Conservation (phyloP, 2,797 vertebrate genomes). For the Hybognathus amarus region DNA sequence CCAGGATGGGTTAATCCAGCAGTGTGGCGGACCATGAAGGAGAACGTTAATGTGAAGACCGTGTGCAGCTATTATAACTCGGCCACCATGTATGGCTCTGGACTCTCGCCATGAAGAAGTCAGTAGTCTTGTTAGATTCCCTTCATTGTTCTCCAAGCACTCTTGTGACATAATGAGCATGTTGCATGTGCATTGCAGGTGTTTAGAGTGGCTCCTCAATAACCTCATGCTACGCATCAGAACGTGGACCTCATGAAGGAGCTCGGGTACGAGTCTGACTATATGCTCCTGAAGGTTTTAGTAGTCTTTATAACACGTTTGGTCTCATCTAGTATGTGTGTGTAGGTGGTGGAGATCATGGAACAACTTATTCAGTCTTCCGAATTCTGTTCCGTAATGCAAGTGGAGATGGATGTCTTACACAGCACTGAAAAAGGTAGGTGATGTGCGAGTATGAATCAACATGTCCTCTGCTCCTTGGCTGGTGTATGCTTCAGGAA, state of each 20-base stretch:
- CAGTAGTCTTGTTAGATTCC: constrained; percentile 56
- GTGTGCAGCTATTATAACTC: constrained; percentile 91
- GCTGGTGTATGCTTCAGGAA: not conserved
- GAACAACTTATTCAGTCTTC: constrained; percentile 92
- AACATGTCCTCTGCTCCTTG: not conserved
- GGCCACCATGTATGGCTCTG: constrained; percentile 90
- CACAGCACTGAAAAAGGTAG: constrained; percentile 96
- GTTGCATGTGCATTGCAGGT: constrained; percentile 75
- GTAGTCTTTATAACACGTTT: not conserved
- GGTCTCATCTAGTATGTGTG: constrained; percentile 17
- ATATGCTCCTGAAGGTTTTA: not conserved
- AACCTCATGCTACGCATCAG: constrained; percentile 98
- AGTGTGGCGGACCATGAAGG: constrained; percentile 99
- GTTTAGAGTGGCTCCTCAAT: constrained; percentile 97
- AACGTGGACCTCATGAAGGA: constrained; percentile 96
- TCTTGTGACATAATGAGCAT: not conserved
- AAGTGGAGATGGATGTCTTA: constrained; percentile 99
- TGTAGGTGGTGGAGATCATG: constrained; percentile 89
- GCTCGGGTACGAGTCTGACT: constrained; percentile 82
- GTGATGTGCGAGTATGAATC: not conserved
- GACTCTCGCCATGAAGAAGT: constrained; percentile 97
- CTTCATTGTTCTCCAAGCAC: not conserved
- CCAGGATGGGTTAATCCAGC: constrained; percentile 96
- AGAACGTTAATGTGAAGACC: constrained; percentile 92
- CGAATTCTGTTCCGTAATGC: constrained; percentile 96